Evolutionary conservation across 2,888 invertebrate species (phyloP), one percentile per base, ranked within the genome.

Genomic region (Hyppa rectilinea): DNA sequence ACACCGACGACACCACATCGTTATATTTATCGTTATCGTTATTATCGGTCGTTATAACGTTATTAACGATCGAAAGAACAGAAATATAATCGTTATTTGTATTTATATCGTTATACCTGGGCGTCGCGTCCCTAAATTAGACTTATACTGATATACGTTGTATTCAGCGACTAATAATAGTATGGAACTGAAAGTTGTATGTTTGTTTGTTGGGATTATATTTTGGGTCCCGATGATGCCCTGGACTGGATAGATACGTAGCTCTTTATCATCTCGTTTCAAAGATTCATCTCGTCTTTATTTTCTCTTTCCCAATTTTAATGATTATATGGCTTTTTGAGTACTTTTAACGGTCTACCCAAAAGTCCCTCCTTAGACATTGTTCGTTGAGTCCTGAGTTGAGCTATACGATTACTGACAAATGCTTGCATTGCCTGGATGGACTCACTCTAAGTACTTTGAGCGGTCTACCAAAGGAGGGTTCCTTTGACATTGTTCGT

Each of bases 1-100:
- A 80, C 87, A 90, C 90, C 88, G 90, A 89, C 88, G 89, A 88
- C 88, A 88, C 83, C 86, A 90, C 87, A 88, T 90, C 92, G 90
- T 92, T 91, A 91, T 93, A 92, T 94, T 93, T 94, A 94, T 94
- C 91, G 93, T 94, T 93, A 94, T 94, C 90, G 94, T 95, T 95
- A 94, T 94, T 95, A 94, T 94, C 91, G 88, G 93, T 91, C 94
- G 94, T 94, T 94, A 94, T 93, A 92, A 89, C 89, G 91, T 90
- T 92, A 94, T 92, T 93, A 94, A 95, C 90, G 95, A 92, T 89
- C 90, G 90, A 90, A 91, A 88, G 89, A 93, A 94, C 93, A 91
- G 91, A 93, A 93, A 94, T 94, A 90, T 92, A 92, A 90, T 90
- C 92, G 92, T 95, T 92, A 92, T 92, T 92, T 88, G 91, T 89